Base-by-base conservation (phyloP, 2,113 vertebrate species). In the Jaculus jaculus region DNA sequence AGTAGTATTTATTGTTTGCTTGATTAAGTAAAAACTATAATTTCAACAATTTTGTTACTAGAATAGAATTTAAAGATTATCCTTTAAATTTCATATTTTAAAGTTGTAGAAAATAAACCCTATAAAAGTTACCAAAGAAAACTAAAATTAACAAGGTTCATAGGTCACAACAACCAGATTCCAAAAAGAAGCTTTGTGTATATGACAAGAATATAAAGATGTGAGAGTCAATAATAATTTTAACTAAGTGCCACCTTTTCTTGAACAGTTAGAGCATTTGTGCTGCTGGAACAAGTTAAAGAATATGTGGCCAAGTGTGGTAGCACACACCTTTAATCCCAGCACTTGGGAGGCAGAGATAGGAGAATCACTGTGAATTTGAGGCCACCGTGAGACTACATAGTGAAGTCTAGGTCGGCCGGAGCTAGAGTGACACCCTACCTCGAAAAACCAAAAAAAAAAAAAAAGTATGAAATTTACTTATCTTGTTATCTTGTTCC, bases 61-160 rank as follows among this genome's bases (percentile, higher is more conserved):
- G 26, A 91, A 37, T 93, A 71, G 28, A 93, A 81, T 65, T 91
- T 88, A 39, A 69, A 94, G 58, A 81, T 91, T 87, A 81, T 89
- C 79, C 61, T 79, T 66, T 94, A 91, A 87, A 39, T 42, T 66
- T 12, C 60, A n/a, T 66, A 63, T 68, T 47, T 87, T 84, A 92
- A 95, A 42, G 4, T 58, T 69, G 30, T 30, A 77, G 37, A 94
- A 78, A 74, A 20, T n/a, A 77, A 30, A n/a, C n/a, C n/a, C n/a
- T n/a, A n/a, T 17, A 47, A 61, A 60, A 39, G 34, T 61, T 74
- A 78, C 54, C 37, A 93, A 61, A 83, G 68, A 95, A 74, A 32
- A 63, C n/a, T 71, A 17, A 86, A 84, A 84, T 92, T 60, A 77
- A n/a, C 8, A 37, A 72, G 54, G 10, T 54, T 85, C 42, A 63